These are phyloP conservation scores for Nymphalis urticae DNA, from an alignment of 2,888 invertebrate genomes.

Conservation along the genomic window DNA sequence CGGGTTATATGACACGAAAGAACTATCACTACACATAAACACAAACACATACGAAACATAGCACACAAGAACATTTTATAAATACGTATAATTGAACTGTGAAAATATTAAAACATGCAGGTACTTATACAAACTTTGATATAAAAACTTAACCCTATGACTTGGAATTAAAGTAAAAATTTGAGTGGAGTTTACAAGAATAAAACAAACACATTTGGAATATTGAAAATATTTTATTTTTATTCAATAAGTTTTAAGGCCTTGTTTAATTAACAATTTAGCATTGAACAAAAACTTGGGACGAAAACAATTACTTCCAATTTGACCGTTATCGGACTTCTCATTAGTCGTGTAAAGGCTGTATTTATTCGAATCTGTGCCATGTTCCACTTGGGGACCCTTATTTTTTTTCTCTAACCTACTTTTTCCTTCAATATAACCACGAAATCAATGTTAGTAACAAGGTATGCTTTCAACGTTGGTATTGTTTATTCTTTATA, in stretches of 20 bases:
- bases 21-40: too few relatives aligned
- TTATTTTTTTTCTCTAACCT: slow-evolving; percentile 30
- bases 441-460: slow-evolving; percentile 13
- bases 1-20: too few relatives aligned
- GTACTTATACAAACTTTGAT: too few relatives aligned
- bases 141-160: too few relatives aligned
- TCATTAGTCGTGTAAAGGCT: slow-evolving; percentile 56
- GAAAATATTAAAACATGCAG: too few relatives aligned
- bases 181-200: neutral
- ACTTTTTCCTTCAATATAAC: slow-evolving; percentile 29
- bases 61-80: too few relatives aligned
- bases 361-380: slow-evolving; percentile 60
- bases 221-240: too few relatives aligned
- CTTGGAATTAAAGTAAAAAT: too few relatives aligned
- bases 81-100: too few relatives aligned
- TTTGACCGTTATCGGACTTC: slow-evolving; percentile 51
- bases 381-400: slow-evolving; percentile 41
- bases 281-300: slow-evolving; percentile 24
- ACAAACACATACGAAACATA: too few relatives aligned
- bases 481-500: neutral
- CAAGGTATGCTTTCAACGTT: neutral
- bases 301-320: slow-evolving; percentile 44
- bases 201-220: neutral
- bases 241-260: neutral
- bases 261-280: neutral